These are phyloP conservation scores for Ethmia dodecea DNA, from an alignment of 2,888 invertebrate genomes.

Conservation along the genomic window DNA sequence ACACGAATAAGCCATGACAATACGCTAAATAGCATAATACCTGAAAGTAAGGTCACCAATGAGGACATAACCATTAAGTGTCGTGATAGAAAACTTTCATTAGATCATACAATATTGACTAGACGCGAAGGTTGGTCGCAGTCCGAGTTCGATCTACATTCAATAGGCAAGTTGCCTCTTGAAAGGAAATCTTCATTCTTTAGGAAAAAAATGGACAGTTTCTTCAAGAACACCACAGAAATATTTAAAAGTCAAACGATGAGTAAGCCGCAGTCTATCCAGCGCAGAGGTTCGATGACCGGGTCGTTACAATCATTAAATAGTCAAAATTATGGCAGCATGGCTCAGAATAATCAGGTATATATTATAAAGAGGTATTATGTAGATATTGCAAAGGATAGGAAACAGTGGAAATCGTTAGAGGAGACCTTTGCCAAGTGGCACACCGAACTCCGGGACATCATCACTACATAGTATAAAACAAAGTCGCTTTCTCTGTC, in stretches of 20 bases:
- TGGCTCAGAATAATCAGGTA: constrained; percentile 5
- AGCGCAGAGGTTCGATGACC: constrained; percentile 52
- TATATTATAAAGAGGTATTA: no score
- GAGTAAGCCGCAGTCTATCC: constrained; percentile 32
- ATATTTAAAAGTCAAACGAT: constrained; percentile 54
- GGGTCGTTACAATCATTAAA: constrained; percentile 58
- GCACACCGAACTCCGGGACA: no score
- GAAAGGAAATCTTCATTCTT: constrained; percentile 69
- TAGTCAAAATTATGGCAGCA: constrained; percentile 29
- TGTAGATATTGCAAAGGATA: no score
- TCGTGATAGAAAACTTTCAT: constrained; percentile 49
- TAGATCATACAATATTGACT: constrained; percentile 55
- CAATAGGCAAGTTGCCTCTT: constrained; percentile 58
- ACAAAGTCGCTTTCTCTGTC: no score
- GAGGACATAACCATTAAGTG: constrained; percentile 1
- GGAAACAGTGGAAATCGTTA: no score
- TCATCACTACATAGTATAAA: no score
- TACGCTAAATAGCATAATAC: background rate
- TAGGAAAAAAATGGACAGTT: constrained; percentile 64
- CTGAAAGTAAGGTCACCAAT: background rate
- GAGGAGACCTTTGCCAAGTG: no score
- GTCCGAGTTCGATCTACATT: constrained; percentile 61
- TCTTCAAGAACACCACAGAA: constrained; percentile 63
- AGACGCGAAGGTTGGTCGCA: constrained; percentile 54
- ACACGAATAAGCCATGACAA: no score